These are phyloP conservation scores for Haplochromis vanheusdeni DNA, from an alignment of 2,113 vertebrate genomes.

Conservation along the genomic window DNA sequence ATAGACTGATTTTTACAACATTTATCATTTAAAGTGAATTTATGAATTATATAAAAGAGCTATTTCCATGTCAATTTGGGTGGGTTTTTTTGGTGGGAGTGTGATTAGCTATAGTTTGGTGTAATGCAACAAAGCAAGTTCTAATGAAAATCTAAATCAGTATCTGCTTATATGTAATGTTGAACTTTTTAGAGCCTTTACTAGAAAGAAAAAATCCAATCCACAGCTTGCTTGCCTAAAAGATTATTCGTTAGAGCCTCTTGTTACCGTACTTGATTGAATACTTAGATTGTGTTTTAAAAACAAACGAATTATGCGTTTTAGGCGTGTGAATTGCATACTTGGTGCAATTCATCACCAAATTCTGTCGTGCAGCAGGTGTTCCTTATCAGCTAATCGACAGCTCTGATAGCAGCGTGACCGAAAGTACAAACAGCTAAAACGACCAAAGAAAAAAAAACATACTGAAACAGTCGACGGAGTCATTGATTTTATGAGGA, in stretches of 20 bases:
- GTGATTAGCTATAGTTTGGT: neutral
- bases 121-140: neutral
- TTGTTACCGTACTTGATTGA: neutral
- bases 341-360: neutral
- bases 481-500: neutral
- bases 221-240: neutral
- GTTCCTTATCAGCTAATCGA: neutral
- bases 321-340: neutral
- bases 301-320: neutral
- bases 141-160: neutral
- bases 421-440: neutral
- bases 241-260: neutral
- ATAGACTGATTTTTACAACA: neutral
- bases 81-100: accelerated
- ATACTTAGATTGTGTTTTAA: neutral
- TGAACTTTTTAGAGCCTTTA: neutral
- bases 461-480: neutral
- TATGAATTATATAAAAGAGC: neutral
- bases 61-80: neutral
- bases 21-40: neutral
- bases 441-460: neutral
- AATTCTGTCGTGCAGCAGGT: neutral
- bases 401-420: neutral
- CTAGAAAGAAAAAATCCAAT: neutral
- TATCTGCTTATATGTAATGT: neutral